Evolutionary conservation across 2,888 invertebrate species (phyloP), one percentile per base, ranked within the genome.

Genomic region (Rosalia funebris): DNA sequence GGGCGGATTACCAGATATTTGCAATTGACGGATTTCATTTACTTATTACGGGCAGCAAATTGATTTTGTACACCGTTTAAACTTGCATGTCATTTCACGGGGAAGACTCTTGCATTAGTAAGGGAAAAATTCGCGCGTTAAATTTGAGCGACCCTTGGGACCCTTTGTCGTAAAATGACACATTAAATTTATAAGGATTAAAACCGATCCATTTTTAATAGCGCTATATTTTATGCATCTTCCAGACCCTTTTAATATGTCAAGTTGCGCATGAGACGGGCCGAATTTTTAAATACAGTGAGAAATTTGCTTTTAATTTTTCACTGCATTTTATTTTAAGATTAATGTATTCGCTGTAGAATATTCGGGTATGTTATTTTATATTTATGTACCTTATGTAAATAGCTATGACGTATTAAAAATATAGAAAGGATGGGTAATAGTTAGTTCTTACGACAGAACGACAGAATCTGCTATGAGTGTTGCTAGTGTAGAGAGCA

Each of bases 1-100:
- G 73, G 74, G 72, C 62, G 74, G 75, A 75, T 76, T 76, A 76
- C 68, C 70, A 72, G 74, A 75, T 76, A 75, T 71, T 75, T 74
- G 74, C 74, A 68, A 73, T 71, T 72, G 75, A 75, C 74, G 74
- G 71, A 71, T 71, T 71, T 71, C 69, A 72, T 74, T 72, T 68
- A 66, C 66, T 70, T 72, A 71, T 72, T 72, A 70, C 69, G 68
- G 62, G 50, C 63, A 60, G 65, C 66, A 72, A 73, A 72, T 73
- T 70, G 73, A 72, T 71, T 73, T 67, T 65, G 62, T 57, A 48
- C 64, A 60, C 62, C 46, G 62, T 67, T 67, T 64, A 67, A 61
- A 65, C 58, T 60, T 61, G 64, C 60, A 62, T 59, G 63, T 62
- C 63, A 56, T 57, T 63, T 61, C 48, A 60, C 42, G 37, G 57